Conservation (phyloP, 2,888 invertebrate species). For the Lasioglossum calceatum region DNA sequence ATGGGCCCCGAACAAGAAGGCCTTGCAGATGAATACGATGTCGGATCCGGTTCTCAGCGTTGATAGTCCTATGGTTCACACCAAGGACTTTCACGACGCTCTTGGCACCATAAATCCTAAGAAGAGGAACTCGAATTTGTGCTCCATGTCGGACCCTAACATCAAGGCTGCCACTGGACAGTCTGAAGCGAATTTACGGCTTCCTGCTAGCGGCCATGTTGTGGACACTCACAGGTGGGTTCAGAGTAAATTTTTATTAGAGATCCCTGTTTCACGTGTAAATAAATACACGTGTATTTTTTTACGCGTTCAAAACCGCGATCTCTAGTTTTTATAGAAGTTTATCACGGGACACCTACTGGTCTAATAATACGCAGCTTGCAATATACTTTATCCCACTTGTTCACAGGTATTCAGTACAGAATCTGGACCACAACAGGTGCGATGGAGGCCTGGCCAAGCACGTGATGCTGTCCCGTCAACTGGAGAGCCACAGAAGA, state of each 20-base stretch:
- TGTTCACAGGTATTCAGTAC: constrained; percentile 70
- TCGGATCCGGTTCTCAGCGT: constrained; percentile 79
- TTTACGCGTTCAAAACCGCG: no score
- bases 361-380: neutral
- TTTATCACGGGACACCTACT: no score
- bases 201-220: no score
- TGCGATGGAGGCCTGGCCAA: constrained; percentile 59
- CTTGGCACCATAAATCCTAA: constrained; percentile 48
- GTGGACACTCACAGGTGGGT: no score
- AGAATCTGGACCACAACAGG: constrained; percentile 75
- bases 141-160: constrained; percentile 81
- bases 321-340: no score
- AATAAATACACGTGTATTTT: no score
- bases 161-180: constrained; percentile 69
- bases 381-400: neutral
- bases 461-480: constrained; percentile 66
- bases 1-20: constrained; percentile 64
- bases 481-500: constrained; percentile 70
- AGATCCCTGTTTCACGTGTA: no score
- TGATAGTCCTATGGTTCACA: constrained; percentile 62
- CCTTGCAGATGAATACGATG: constrained; percentile 76
- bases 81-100: constrained; percentile 58
- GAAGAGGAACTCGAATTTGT: constrained; percentile 74
- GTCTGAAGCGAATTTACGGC: no score
- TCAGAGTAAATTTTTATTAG: no score